Evolutionary conservation across 2,113 vertebrate genomes (phyloP), one percentile per base, ranked within the genome.

Genomic region (Microtus oregoni): DNA sequence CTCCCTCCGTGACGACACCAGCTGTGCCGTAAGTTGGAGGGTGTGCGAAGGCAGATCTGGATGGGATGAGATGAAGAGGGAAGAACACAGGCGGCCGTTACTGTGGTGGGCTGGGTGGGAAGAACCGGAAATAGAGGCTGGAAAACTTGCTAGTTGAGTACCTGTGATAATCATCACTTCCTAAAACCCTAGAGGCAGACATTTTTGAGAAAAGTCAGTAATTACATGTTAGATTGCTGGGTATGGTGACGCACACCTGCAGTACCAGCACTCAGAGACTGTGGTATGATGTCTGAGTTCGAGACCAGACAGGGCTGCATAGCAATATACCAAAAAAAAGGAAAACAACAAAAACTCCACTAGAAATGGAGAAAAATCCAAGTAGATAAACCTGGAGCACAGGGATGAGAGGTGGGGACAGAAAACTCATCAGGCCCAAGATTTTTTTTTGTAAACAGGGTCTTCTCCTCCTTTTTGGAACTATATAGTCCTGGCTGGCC

Each of bases 61-160:
- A 6, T 0, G 44, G 76, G 26, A 52, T 26, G 61, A 82, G 50
- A 28, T 0, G 28, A 58, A 63, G 61, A 87, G 65, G 83, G 55
- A 58, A 58, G 55, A 58, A 20, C 55, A 58, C 55, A 20, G 55
- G 55, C 12, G 11, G 10, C 13, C 24, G 28, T n/a, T 2, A 24
- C 19, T 41, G 58, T 5, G 35, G 22, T 1, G 28, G 41, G 35
- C 0, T 32, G 70, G 44, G 1, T 3, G 13, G 68, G 13, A 2
- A 28, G 4, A 41, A 61, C 4, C 19, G 32, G 7, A 1, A 0
- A 5, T 32, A 81, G 63, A 63, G 30, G 78, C 35, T 26, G 78
- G 26, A 75, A 44, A 17, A 24, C 5, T 26, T 35, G 24, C 14
- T 19, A 2, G 47, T 38, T 47, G 35, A 68, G 65, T 15, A 15